phyloP scores from a whole-genome alignment of 1,140 invertebrate species.

The Formica selysi region DNA sequence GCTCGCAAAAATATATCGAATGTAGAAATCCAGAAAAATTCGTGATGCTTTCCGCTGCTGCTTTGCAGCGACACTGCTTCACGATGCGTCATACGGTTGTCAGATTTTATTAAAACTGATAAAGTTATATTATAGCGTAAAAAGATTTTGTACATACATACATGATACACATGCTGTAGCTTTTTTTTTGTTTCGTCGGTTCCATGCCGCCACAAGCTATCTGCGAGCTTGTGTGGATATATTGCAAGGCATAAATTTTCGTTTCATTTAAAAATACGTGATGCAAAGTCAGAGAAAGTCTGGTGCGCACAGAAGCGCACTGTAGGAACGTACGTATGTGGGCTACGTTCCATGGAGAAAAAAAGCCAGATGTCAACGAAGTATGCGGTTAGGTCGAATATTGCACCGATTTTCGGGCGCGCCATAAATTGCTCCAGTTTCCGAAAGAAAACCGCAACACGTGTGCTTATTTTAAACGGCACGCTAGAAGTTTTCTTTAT shows the following conservation, averaged over 20 bases:
- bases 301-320: conserved; percentile 1
- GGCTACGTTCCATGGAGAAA: conserved; percentile 21
- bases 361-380: conserved; percentile 71
- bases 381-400: conserved; percentile 72
- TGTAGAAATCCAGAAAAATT: not conserved
- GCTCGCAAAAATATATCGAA: not conserved
- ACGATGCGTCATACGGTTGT: not conserved
- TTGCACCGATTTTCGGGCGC: conserved; percentile 77
- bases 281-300: conserved; percentile 11
- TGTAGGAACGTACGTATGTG: not conserved
- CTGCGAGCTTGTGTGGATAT: not conserved
- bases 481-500: conserved; percentile 79
- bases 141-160: not conserved
- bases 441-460: conserved; percentile 80
- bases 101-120: conserved; percentile 14
- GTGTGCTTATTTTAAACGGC: conserved; percentile 58
- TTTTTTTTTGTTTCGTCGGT: conserved; percentile 6
- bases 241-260: conserved; percentile 74
- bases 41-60: not conserved
- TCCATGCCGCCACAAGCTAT: not conserved
- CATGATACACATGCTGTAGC: not conserved
- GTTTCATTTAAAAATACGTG: conserved; percentile 65
- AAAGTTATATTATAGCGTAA: conserved; percentile 10
- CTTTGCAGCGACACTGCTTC: not conserved
- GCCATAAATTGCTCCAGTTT: conserved; percentile 85